Evolutionary conservation across 2,888 invertebrate species (phyloP), one percentile per base, ranked within the genome.

Genomic region (Thymelicus sylvestris): DNA sequence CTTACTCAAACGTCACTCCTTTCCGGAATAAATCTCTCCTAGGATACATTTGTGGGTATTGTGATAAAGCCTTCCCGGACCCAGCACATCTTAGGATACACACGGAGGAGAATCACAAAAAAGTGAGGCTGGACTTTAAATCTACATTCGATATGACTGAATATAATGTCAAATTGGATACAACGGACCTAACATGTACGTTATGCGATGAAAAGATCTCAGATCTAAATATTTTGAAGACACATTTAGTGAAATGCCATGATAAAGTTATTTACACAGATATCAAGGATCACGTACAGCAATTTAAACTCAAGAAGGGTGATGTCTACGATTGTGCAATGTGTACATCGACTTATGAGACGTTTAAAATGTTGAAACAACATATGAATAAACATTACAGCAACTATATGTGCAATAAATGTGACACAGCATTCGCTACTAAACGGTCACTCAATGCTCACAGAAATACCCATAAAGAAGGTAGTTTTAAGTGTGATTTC

Each of bases 331-430:
- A 91, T 8, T 93, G 92, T 72, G 86, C 84, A 0, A 81, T 91
- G 82, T 93, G 92, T 50, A 71, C 88, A 0, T 84, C 88, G 0
- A 90, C 87, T 0, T 92, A 92, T 63, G 92, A 92, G 61, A 92
- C 92, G 0, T 93, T 92, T 66, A 91, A 92, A 65, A 92, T 90
- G 90, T 24, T 93, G 0, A 90, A 90, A 75, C 92, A 91, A 41
- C 92, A 93, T 57, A 92, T 93, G 92, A 92, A 93, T 8, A 82
- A 82, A 2, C 92, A 92, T 74, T 92, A 91, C 38, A 78, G 77
- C 0, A 92, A 92, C 31, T 92, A 89, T 48, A 80, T 76, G 0
- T 92, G 92, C n/a, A 74, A 66, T 0, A 81, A 83, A 10, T 92
- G 92, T 71, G 85, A 89, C 5, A 79, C 88, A 0, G 79, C 88